phyloP scores from a whole-genome alignment of 2,113 vertebrate species.

The Zingel zingel region DNA sequence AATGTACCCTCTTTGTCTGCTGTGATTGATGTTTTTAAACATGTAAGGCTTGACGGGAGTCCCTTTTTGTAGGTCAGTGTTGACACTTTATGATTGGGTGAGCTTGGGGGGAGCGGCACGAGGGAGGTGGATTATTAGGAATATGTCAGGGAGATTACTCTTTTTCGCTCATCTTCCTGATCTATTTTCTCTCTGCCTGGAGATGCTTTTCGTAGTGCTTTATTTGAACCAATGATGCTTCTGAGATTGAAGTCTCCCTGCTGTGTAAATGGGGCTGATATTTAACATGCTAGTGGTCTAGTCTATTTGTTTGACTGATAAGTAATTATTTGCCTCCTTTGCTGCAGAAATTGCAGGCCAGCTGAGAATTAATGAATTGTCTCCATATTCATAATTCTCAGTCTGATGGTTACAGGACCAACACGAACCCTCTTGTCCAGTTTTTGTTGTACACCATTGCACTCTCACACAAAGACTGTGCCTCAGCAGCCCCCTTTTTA shows the following conservation, averaged over 20 bases:
- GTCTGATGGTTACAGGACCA: constrained; percentile 74
- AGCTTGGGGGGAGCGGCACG: constrained; percentile 78
- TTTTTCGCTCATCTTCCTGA: constrained; percentile 74
- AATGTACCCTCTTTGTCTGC: constrained; percentile 92
- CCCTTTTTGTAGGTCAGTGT: constrained; percentile 87
- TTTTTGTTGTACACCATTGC: constrained; percentile 83
- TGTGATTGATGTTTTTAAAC: constrained; percentile 94
- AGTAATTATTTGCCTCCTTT: constrained; percentile 86
- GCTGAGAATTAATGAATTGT: constrained; percentile 81
- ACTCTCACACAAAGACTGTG: constrained; percentile 78
- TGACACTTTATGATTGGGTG: constrained; percentile 87
- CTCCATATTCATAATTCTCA: constrained; percentile 87
- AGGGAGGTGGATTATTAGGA: constrained; percentile 84
- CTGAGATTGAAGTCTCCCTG: constrained; percentile 85
- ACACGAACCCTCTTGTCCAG: constrained; percentile 62
- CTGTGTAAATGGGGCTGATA: constrained; percentile 88
- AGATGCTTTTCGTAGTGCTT: constrained; percentile 87
- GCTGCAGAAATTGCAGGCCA: constrained; percentile 75
- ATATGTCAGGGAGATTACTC: constrained; percentile 84
- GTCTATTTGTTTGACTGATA: constrained; percentile 84
- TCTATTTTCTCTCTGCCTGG: constrained; percentile 69
- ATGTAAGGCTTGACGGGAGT: constrained; percentile 89
- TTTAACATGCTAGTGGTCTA: constrained; percentile 82
- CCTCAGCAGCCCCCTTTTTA: constrained; percentile 78
- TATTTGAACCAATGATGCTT: constrained; percentile 83